A percentile compares a stretch with the other conserved stretches of the same genome.
These are phyloP conservation scores for Artemisiospiza belli DNA, from an alignment of 2,113 vertebrate genomes.

Conservation along the genomic window DNA sequence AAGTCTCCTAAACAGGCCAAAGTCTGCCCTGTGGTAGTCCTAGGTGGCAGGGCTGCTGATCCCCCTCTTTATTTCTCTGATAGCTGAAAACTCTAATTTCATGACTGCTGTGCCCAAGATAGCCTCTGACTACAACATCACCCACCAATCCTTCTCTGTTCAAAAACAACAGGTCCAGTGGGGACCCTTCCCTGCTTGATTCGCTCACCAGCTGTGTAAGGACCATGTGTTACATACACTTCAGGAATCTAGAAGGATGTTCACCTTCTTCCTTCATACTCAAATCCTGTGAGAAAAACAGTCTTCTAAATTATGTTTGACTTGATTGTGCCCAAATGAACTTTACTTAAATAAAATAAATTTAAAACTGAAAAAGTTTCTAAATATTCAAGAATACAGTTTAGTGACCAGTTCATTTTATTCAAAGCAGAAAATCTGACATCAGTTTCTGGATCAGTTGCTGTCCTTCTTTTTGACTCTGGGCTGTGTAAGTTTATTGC, in stretches of 20 bases:
- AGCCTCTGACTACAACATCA: neutral
- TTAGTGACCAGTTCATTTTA: neutral
- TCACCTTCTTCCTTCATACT: neutral
- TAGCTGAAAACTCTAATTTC: neutral
- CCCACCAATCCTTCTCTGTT: neutral
- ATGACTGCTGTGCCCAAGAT: neutral
- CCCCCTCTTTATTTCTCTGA: neutral
- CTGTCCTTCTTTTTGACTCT: neutral
- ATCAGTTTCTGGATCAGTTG: neutral
- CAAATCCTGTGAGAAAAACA: neutral
- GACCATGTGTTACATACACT: neutral
- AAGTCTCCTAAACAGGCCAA: neutral
- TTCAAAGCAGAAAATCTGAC: neutral
- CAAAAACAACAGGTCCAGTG: neutral
- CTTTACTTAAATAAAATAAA: constrained; percentile 1
- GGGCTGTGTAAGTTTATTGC: neutral
- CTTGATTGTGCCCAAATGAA: neutral
- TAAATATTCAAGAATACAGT: neutral
- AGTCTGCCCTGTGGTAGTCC: neutral
- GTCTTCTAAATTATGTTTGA: neutral
- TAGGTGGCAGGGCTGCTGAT: neutral
- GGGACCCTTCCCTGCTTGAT: neutral
- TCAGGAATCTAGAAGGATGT: neutral
- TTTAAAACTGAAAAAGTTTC: neutral
- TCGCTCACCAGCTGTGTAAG: neutral